These are phyloP conservation scores for Maniola jurtina DNA, from an alignment of 1,140 invertebrate genomes.

Conservation along the genomic window DNA sequence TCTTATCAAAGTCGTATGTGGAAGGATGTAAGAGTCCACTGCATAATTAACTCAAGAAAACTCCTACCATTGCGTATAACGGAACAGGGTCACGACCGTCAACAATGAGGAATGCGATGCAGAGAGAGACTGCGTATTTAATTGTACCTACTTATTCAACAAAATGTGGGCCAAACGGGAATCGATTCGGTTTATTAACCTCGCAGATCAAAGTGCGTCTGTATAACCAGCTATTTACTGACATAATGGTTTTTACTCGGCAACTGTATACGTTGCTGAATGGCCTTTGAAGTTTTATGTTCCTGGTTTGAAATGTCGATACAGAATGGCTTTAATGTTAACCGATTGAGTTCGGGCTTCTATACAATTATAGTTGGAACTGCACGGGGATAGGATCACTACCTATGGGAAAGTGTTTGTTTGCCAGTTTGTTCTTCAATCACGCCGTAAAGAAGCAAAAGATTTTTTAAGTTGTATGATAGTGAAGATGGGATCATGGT, in stretches of 20 bases:
- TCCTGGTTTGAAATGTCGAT: conserved; percentile 3
- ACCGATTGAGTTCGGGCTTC: not conserved
- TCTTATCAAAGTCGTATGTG: too few relatives aligned
- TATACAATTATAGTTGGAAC: not conserved
- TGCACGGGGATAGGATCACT: too few relatives aligned
- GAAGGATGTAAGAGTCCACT: too few relatives aligned
- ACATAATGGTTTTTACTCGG: conserved; percentile 26
- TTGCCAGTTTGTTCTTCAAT: too few relatives aligned
- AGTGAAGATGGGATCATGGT: too few relatives aligned
- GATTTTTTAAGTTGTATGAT: too few relatives aligned
- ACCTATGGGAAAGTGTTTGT: too few relatives aligned
- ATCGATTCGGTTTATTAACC: conserved; percentile 33
- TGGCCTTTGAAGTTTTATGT: conserved; percentile 32
- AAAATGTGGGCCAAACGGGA: conserved; percentile 12
- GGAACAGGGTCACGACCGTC: too few relatives aligned
- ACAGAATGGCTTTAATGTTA: not conserved
- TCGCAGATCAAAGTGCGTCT: conserved; percentile 32
- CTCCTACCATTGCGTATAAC: too few relatives aligned
- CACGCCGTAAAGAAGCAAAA: too few relatives aligned
- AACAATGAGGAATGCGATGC: too few relatives aligned
- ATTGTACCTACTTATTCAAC: not conserved
- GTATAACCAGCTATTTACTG: conserved; percentile 25
- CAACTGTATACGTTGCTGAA: conserved; percentile 9
- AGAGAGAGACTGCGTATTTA: not conserved
- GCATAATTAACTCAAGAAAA: too few relatives aligned